Conservation (phyloP, 1,140 invertebrate species). For the Drosophila oshimai region DNA sequence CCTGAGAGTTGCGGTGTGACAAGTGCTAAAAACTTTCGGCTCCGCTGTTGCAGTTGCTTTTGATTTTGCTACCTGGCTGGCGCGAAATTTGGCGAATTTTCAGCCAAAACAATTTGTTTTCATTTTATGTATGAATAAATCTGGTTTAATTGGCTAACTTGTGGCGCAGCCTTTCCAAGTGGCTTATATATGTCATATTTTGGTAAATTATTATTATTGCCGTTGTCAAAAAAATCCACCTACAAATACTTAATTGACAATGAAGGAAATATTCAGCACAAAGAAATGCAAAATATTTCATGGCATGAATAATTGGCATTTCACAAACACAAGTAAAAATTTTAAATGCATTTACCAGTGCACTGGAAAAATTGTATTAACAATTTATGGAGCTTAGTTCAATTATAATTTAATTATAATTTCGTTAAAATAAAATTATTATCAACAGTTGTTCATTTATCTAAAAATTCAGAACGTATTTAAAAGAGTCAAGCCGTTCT, state of each 20-base stretch:
- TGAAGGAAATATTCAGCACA: background rate
- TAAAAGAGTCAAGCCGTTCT: too few species aligned
- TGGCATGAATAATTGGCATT: background rate
- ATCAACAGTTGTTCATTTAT: too few species aligned
- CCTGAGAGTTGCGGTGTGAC: conserved; percentile 10
- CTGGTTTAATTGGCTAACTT: conserved; percentile 20
- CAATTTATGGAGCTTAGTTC: too few species aligned
- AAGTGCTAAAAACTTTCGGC: conserved; percentile 22
- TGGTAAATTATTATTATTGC: background rate
- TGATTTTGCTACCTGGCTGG: background rate
- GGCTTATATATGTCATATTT: background rate
- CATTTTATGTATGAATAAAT: conserved; percentile 13
- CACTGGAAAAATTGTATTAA: too few species aligned
- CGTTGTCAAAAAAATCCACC: background rate
- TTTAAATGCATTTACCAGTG: background rate
- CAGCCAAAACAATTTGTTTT: conserved; percentile 13
- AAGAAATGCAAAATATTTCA: background rate
- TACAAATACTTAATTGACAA: background rate
- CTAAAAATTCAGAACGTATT: too few species aligned
- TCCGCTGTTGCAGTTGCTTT: too few species aligned
- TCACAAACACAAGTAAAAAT: background rate
- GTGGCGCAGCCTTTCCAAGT: background rate
- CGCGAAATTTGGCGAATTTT: conserved; percentile 2
- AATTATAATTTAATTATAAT: too few species aligned
- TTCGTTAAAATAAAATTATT: too few species aligned